These are phyloP conservation scores for Leucophora obtusa DNA, from an alignment of 2,888 invertebrate species.

Conservation along the genomic window DNA sequence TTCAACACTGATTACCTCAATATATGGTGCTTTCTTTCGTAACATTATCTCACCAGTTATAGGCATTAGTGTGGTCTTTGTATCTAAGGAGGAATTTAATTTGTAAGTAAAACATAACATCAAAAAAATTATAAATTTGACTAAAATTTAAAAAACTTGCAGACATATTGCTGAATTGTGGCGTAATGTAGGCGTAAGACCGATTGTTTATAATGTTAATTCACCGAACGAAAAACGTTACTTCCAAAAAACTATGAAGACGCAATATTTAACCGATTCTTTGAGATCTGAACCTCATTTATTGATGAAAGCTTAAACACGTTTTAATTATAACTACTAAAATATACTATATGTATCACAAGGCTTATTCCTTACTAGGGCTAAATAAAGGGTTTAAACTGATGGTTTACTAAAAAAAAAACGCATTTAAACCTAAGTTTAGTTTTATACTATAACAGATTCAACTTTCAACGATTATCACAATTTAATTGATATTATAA, in stretches of 20 bases:
- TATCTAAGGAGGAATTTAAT: constrained; percentile 78
- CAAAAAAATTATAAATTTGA: not conserved
- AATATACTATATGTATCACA: constrained; percentile 15
- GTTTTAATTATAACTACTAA: not conserved
- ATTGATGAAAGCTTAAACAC: constrained; percentile 74
- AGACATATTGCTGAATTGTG: constrained; percentile 78
- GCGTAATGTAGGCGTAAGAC: constrained; percentile 78
- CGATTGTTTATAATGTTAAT: constrained; percentile 78
- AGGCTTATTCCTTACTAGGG: not conserved
- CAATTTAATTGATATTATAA: constrained; percentile 42
- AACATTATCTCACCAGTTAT: constrained; percentile 78
- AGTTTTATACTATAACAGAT: constrained; percentile 30
- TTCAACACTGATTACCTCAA: constrained; percentile 77
- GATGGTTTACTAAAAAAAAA: not conserved
- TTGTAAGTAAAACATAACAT: constrained; percentile 71
- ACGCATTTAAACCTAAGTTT: constrained; percentile 16
- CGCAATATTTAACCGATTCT: constrained; percentile 78
- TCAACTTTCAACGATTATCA: constrained; percentile 30
- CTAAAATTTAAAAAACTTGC: not conserved
- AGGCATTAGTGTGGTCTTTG: constrained; percentile 77
- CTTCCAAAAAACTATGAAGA: constrained; percentile 78
- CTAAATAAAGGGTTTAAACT: not conserved
- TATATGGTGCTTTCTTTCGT: constrained; percentile 78
- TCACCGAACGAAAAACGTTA: constrained; percentile 79
- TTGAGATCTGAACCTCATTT: constrained; percentile 78